Base-by-base conservation (phyloP, 2,888 invertebrate species). In the Mesorhabditis belari region DNA sequence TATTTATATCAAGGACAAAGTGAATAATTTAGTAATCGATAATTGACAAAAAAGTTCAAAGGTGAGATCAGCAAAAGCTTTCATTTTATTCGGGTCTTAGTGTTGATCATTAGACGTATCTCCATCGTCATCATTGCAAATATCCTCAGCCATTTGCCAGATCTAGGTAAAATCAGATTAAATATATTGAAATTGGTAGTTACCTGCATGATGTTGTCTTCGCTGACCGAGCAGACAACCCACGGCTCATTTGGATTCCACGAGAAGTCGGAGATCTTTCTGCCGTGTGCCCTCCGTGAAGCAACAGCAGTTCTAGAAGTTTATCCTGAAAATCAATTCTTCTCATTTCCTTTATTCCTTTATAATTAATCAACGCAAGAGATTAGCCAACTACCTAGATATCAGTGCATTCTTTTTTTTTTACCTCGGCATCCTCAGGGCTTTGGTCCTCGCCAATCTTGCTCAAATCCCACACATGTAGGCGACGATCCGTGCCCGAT, bases 191-290 rank as follows among this genome's bases (percentile, higher is more conserved):
- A 35, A 56, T 19, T 25, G n/a, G 35, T 25, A 27, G 21, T 96
- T 9, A 96, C 95, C 87, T 98, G 98, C 95, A 98, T 96, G 74
- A 98, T 98, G 81, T 98, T 98, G 83, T 98, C 98, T 82, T 98
- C 96, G 0, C 95, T 95, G 3, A 98, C 96, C 0, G 96, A 96
- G 82, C 96, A 98, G 76, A 98, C 95, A 58, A 98, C 94, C 96
- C 96, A 98, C 0, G 96, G 94, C 82, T 98, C 96, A 81, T 96
- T 96, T 55, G 96, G 96, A 85, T 98, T 98, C 96, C 96, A 98
- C 17, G 95, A 94, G 85, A 98, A 98, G 85, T 98, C 96, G 0
- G 95, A 95, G 75, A 98, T 96, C 84, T 96, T 96, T n/a, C n/a
- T 49, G 96, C 95, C 0, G 95, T 96, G 83, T 96, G 96, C 0